A percentile compares a stretch with the other conserved stretches of the same genome.
These are phyloP conservation scores for Eublepharis macularius DNA, from an alignment of 2,113 vertebrate species.

Conservation along the genomic window DNA sequence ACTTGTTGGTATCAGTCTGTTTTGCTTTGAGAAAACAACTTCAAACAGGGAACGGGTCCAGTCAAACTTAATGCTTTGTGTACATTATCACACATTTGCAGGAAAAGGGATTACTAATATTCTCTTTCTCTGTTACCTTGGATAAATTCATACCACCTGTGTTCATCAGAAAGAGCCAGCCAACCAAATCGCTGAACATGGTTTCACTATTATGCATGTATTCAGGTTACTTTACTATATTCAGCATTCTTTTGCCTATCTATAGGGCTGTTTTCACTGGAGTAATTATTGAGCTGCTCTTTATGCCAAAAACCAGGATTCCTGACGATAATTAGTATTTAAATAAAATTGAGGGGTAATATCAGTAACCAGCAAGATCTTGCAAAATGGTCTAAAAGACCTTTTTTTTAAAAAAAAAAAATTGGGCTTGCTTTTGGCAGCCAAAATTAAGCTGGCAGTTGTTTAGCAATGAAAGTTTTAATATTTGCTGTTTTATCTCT, in stretches of 20 bases:
- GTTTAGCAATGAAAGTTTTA: background rate
- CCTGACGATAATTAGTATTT: background rate
- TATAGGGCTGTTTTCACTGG: background rate
- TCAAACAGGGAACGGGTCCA: background rate
- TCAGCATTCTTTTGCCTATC: background rate
- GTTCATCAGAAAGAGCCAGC: background rate
- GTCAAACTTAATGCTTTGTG: background rate
- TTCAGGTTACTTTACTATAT: background rate
- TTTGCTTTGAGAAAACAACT: background rate
- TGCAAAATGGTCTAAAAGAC: background rate
- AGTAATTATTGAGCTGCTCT: background rate
- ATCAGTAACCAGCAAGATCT: background rate
- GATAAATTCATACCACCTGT: background rate
- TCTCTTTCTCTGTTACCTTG: background rate
- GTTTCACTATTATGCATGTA: background rate
- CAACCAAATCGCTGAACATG: background rate
- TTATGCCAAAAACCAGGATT: background rate
- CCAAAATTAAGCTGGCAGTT: background rate
- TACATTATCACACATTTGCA: fast-evolving
- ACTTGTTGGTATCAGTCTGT: background rate
- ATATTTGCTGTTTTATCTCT: background rate
- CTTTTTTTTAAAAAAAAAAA: too few species aligned
- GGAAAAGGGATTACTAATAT: background rate
- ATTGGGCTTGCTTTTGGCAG: background rate
- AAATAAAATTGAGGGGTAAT: background rate